Percentiles rank a stretch among this genome's conserved stretches.
Conservation (phyloP, 2,113 vertebrate genomes). For the Dendrocopos noguchii region DNA sequence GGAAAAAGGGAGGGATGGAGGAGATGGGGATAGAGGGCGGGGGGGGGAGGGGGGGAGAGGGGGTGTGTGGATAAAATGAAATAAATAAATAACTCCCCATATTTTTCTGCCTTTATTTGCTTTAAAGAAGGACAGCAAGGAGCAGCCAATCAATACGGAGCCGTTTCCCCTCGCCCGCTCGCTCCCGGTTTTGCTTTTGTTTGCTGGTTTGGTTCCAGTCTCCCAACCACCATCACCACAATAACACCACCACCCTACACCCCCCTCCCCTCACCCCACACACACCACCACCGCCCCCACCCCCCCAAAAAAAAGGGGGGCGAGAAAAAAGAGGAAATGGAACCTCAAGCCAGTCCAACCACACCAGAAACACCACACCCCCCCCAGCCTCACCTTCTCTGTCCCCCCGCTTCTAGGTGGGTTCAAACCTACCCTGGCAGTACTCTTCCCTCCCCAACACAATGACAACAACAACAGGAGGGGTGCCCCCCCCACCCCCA, state of each 20-base stretch:
- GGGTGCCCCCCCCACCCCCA: neutral
- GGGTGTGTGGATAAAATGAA: neutral
- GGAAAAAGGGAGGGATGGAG: no score
- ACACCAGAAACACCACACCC: neutral
- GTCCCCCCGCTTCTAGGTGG: neutral
- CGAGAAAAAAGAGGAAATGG: neutral
- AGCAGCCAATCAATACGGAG: neutral
- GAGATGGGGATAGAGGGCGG: no score
- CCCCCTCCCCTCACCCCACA: neutral
- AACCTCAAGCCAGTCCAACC: neutral
- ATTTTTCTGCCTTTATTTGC: slow-evolving; percentile 25
- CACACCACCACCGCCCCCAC: no score
- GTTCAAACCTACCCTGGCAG: neutral
- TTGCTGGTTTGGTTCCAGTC: neutral
- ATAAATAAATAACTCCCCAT: neutral
- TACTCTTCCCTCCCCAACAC: neutral
- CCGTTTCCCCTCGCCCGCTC: neutral
- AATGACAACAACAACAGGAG: neutral
- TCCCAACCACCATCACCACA: neutral
- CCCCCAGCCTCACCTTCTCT: no score
- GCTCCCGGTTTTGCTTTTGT: slow-evolving; percentile 36
- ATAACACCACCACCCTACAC: neutral
- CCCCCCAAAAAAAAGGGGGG: neutral
- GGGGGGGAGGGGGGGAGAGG: no score
- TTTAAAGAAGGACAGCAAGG: neutral